Conservation (phyloP, 2,797 vertebrate genomes). For the Anniella stebbinsi region DNA sequence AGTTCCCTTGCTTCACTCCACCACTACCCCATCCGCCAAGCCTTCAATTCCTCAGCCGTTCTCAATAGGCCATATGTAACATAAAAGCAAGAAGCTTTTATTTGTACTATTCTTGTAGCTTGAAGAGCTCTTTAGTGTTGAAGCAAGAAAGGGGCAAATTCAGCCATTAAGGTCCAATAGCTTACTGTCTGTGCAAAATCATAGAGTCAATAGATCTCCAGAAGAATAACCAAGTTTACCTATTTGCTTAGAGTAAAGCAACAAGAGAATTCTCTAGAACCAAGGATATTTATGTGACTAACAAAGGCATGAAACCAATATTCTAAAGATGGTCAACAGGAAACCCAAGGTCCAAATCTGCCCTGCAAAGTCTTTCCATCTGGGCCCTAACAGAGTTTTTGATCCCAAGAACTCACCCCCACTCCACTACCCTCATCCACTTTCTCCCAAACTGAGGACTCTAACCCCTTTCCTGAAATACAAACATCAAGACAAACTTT, state of each 20-base stretch:
- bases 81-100: slow-evolving; percentile 14
- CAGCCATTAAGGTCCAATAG: fast-evolving
- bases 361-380: background rate
- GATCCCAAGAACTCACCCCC: background rate
- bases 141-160: background rate
- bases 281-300: background rate
- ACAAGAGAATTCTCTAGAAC: background rate
- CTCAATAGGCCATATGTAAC: slow-evolving; percentile 50
- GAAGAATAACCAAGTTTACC: background rate
- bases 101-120: slow-evolving; percentile 36
- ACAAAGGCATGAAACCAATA: background rate
- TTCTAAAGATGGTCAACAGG: background rate
- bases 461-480: background rate
- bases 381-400: background rate
- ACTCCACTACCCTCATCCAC: no score
- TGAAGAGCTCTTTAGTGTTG: background rate
- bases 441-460: background rate
- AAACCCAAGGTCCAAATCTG: background rate
- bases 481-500: background rate
- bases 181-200: background rate
- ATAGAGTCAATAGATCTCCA: slow-evolving; percentile 4
- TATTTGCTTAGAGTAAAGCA: background rate
- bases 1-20: slow-evolving; percentile 28
- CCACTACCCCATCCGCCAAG: slow-evolving; percentile 13
- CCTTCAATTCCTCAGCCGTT: slow-evolving; percentile 17